Evolutionary conservation across 2,888 invertebrate species (phyloP).

Genomic region (Tiphia femorata): DNA sequence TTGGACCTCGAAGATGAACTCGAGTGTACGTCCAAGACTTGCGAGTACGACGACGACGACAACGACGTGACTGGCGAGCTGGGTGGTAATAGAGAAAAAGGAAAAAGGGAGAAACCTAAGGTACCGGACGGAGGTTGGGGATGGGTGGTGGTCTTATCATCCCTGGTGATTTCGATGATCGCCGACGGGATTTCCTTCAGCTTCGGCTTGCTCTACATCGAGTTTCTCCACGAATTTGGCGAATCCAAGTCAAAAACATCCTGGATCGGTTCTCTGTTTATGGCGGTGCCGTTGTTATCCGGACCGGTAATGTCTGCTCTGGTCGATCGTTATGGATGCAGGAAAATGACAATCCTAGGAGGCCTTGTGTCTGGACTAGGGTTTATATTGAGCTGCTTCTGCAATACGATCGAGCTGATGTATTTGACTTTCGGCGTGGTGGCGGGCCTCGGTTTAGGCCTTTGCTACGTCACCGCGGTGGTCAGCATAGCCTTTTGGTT

Average conservation of each 20-base stretch:
- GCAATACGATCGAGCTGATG: constrained; percentile 81
- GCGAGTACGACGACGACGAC: too few relatives aligned
- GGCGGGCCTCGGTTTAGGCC: constrained; percentile 85
- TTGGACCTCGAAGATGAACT: constrained; percentile 66
- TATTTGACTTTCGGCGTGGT: constrained; percentile 89
- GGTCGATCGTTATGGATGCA: constrained; percentile 89
- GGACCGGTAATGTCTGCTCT: constrained; percentile 88
- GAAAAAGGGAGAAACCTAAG: constrained; percentile 67
- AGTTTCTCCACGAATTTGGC: constrained; percentile 84
- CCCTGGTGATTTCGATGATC: constrained; percentile 88
- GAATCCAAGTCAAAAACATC: constrained; percentile 89
- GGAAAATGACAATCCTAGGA: constrained; percentile 81
- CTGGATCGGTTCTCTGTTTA: constrained; percentile 91
- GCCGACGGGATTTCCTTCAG: constrained; percentile 95
- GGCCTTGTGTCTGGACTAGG: constrained; percentile 81
- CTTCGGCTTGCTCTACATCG: constrained; percentile 89
- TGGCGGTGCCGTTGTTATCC: constrained; percentile 87
- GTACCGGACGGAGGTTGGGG: constrained; percentile 90
- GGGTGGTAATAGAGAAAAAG: too few relatives aligned
- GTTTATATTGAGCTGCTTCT: constrained; percentile 81
- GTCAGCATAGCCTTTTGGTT: constrained; percentile 95
- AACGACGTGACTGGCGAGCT: too few relatives aligned
- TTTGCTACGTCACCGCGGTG: constrained; percentile 90
- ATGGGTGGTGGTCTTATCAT: constrained; percentile 90
- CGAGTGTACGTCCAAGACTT: constrained; percentile 22